Conservation (phyloP, 2,797 vertebrate genomes). For the Saxicola maurus region DNA sequence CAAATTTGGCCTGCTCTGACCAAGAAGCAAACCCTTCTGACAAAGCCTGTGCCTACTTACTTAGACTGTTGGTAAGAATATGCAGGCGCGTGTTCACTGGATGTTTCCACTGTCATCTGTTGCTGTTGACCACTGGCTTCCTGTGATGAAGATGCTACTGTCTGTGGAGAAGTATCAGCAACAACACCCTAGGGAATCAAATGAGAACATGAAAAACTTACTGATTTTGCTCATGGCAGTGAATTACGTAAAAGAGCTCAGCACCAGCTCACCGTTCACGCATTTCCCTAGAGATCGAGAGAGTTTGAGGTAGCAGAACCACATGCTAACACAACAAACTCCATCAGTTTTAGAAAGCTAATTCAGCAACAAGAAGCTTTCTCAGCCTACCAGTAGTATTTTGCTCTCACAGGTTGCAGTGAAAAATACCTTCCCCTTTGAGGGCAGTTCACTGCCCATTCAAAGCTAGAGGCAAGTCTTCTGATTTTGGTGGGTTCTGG, state of each 20-base stretch:
- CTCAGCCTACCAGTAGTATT: not conserved
- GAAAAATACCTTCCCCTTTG: not conserved
- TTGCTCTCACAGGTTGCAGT: not conserved
- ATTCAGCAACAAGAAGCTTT: not conserved
- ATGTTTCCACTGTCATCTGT: conserved; percentile 91
- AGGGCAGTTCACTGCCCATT: not conserved
- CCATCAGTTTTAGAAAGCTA: not conserved
- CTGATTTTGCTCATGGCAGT: not conserved
- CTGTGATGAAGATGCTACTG: conserved; percentile 92
- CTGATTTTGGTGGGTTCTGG: not conserved
- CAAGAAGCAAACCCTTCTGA: not conserved
- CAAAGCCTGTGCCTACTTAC: conserved; percentile 71
- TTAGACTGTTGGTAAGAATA: conserved; percentile 97
- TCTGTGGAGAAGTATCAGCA: conserved; percentile 91
- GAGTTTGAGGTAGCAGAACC: conserved; percentile 4
- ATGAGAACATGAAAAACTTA: conserved; percentile 50
- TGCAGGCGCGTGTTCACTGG: conserved; percentile 86
- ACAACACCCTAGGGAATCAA: conserved; percentile 85
- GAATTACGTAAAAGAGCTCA: not conserved
- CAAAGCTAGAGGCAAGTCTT: not conserved
- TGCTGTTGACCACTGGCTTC: conserved; percentile 92
- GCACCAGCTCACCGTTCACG: not conserved
- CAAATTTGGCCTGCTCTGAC: not conserved
- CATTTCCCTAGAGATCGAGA: not conserved
- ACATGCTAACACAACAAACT: not conserved